These are phyloP conservation scores for Ridgeia piscesae DNA, from an alignment of 1,140 invertebrate species.

Conservation along the genomic window DNA sequence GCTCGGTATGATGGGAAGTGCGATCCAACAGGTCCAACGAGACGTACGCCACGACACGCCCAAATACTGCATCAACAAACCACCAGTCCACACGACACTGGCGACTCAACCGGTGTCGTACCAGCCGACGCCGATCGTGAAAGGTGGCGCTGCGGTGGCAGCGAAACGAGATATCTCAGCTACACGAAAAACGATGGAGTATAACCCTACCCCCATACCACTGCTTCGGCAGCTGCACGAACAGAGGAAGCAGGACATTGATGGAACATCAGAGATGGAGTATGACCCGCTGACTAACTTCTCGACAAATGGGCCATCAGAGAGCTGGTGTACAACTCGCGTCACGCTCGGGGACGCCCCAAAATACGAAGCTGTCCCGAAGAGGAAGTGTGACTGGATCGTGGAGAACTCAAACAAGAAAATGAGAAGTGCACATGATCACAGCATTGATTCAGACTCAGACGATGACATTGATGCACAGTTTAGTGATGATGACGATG, in stretches of 20 bases:
- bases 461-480: constrained; percentile 21
- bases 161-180: constrained; percentile 28
- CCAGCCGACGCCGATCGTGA: not conserved
- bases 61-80: constrained; percentile 3
- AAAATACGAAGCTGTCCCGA: not conserved
- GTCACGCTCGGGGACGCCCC: not conserved
- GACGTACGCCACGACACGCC: constrained; percentile 9
- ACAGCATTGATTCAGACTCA: not conserved
- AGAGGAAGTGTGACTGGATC: not conserved
- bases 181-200: constrained; percentile 8
- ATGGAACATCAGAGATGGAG: constrained; percentile 20
- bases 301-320: not conserved
- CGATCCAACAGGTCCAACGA: constrained; percentile 19
- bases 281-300: constrained; percentile 24
- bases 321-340: not conserved
- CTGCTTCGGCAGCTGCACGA: not conserved
- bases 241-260: constrained; percentile 27
- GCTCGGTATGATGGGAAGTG: constrained; percentile 29
- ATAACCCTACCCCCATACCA: constrained; percentile 22
- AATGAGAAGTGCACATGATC: not conserved
- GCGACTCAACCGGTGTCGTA: constrained; percentile 18
- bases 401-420: not conserved
- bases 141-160: constrained; percentile 21
- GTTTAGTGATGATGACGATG: constrained; percentile 39
- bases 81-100: constrained; percentile 30